phyloP scores from a whole-genome alignment of 2,797 vertebrate genomes.

The Xyrichtys novacula region DNA sequence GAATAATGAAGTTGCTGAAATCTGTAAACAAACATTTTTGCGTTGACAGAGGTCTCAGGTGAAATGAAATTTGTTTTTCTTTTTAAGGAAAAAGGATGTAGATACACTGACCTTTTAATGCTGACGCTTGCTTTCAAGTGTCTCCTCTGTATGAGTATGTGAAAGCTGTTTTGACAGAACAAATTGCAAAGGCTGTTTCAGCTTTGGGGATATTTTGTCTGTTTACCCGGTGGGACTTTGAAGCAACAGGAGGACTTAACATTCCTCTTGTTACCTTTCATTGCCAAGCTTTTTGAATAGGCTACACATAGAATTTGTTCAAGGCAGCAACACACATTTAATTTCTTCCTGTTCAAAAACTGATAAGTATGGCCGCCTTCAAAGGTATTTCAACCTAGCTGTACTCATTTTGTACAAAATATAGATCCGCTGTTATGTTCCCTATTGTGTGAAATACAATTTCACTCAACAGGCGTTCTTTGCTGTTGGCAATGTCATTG shows the following conservation, averaged over 20 bases:
- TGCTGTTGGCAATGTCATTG: conserved; percentile 71
- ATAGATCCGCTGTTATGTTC: conserved; percentile 4
- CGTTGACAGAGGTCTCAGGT: background rate
- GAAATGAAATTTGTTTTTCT: background rate
- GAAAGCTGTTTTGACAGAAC: background rate
- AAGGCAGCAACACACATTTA: conserved; percentile 2
- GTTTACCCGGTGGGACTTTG: background rate
- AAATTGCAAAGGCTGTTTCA: background rate
- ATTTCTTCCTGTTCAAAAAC: conserved; percentile 1
- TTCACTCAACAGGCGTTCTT: conserved; percentile 25
- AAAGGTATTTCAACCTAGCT: conserved; percentile 9
- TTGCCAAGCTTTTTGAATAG: conserved; percentile 13
- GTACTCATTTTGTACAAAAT: conserved; percentile 26
- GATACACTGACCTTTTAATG: conserved; percentile 7
- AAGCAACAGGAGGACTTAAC: background rate
- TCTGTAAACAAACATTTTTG: conserved; percentile 11
- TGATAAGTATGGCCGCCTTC: conserved; percentile 14
- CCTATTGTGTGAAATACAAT: conserved; percentile 29
- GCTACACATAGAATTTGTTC: conserved; percentile 13
- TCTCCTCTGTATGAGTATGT: background rate
- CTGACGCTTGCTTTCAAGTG: background rate
- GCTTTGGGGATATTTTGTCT: background rate
- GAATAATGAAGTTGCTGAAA: conserved; percentile 23
- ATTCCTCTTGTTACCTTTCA: background rate
- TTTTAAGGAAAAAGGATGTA: background rate